Evolutionary conservation across 2,797 vertebrate species (phyloP), one percentile per base, ranked within the genome.

Genomic region (Tadarida brasiliensis): DNA sequence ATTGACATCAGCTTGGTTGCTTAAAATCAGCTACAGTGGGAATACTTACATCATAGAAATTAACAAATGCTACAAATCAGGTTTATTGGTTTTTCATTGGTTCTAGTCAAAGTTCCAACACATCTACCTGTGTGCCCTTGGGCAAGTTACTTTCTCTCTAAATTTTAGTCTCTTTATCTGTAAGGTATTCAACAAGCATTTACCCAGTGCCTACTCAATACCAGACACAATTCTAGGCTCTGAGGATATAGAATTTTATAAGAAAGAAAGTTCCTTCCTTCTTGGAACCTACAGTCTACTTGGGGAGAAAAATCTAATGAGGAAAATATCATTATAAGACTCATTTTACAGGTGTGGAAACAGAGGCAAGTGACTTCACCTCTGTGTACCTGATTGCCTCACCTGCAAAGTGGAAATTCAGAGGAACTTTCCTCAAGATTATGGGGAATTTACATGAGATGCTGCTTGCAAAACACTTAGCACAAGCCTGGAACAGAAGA

Each of bases 341-440:
- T 73, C 39, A 68, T 81, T 80, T 86, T 91, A 70, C 12, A 91
- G 44, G 24, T 57, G 28, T 35, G 35, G 35, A 91, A 67, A 95
- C 19, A 20, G 87, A 51, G 24, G n/a, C n/a, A 19, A 76, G 17
- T 4, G 22, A 39, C 80, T 74, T 89, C 22, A 47, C 33, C 65
- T 33, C 59, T 47, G 10, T 16, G 7, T 86, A 20, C 54, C 61
- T 51, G 33, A 87, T 65, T 35, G 57, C 49, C 65, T 84, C 26
- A 16, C 57, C 94, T 49, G 3, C 7, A 54, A 74, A 86, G 51
- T 28, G 26, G 47, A 51, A 17, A 73, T 83, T 77, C n/a, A 73
- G 39, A 26, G 7, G 11, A 39, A 78, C 56, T 74, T 56, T 14
- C 26, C 54, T 97, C 47, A 84, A 67, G 30, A 63, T 90, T 67